phyloP scores from a whole-genome alignment of 2,113 vertebrate genomes.

The Spheniscus mendiculus region DNA sequence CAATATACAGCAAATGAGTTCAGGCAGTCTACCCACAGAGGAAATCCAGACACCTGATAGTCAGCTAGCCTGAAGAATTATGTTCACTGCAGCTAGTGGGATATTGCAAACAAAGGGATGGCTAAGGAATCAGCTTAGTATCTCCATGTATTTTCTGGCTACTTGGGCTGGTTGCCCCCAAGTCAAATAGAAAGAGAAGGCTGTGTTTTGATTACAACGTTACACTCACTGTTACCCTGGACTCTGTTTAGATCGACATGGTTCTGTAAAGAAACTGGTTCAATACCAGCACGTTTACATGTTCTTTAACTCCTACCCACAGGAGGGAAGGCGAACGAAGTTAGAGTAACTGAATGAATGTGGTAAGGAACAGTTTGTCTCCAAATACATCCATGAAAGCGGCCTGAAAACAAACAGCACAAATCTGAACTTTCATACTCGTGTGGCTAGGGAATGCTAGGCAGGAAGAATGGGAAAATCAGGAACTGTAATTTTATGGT shows the following conservation, averaged over 20 bases:
- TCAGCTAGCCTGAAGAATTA: background rate
- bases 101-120: background rate
- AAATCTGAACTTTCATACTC: background rate
- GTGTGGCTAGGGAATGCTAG: background rate
- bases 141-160: background rate
- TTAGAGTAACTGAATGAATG: background rate
- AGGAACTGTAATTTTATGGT: background rate
- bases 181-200: background rate
- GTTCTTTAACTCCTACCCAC: background rate
- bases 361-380: background rate
- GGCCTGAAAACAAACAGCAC: background rate
- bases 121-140: background rate
- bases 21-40: background rate
- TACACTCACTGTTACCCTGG: background rate
- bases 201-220: background rate
- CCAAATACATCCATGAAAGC: background rate
- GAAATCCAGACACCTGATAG: background rate
- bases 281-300: background rate
- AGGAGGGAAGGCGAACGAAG: background rate
- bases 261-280: background rate
- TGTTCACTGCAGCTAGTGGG: background rate
- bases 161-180: background rate
- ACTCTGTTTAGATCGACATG: background rate
- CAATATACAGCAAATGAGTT: background rate
- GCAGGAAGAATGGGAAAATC: background rate